Conservation (phyloP, 2,113 vertebrate species). For the Engraulis encrasicolus region DNA sequence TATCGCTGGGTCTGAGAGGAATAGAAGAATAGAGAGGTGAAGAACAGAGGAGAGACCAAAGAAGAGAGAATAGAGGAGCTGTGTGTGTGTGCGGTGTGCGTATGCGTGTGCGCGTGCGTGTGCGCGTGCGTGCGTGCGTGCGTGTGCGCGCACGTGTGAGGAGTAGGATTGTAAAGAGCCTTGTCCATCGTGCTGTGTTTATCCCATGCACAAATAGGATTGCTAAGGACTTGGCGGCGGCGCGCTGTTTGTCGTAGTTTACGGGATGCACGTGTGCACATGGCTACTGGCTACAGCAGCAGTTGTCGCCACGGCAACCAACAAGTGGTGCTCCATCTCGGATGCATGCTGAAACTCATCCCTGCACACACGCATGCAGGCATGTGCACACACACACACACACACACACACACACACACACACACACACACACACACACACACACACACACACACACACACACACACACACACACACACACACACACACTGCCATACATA, state of each 20-base stretch:
- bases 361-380: not conserved
- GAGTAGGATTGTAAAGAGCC: slow-evolving; percentile 46
- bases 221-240: not conserved
- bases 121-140: not conserved
- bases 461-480: not conserved
- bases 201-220: not conserved
- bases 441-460: not conserved
- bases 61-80: too few species aligned
- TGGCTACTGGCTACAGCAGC: not conserved
- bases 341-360: not conserved
- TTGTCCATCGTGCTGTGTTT: slow-evolving; percentile 40
- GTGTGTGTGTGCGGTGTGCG: not conserved
- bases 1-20: not conserved
- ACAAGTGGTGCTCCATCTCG: not conserved
- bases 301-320: not conserved
- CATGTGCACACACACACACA: too few species aligned
- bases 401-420: too few species aligned
- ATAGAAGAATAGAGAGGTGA: too few species aligned
- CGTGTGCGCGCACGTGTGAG: slow-evolving; percentile 26
- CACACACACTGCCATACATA: not conserved
- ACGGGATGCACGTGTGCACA: not conserved
- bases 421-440: too few species aligned
- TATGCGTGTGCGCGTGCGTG: too few species aligned
- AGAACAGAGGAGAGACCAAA: too few species aligned
- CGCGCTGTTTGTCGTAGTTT: not conserved